phyloP scores from a whole-genome alignment of 2,888 invertebrate species.

The Rutpela maculata region DNA sequence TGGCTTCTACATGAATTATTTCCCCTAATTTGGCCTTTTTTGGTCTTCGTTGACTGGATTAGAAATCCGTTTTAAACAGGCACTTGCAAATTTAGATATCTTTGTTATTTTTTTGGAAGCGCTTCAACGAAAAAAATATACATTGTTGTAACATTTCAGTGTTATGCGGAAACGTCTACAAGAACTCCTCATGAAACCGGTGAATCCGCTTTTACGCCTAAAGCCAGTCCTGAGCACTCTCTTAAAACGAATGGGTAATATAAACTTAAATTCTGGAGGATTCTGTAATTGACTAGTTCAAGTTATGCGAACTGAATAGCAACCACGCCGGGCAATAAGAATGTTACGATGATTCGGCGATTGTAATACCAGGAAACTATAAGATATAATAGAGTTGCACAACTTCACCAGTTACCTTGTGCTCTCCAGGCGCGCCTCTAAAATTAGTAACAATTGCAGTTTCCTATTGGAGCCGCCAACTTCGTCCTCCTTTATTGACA shows the following conservation, averaged over 20 bases:
- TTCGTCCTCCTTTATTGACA: conserved; percentile 50
- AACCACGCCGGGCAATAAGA: conserved; percentile 16
- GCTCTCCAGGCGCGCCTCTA: conserved; percentile 20
- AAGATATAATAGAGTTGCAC: conserved; percentile 37
- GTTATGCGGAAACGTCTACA: no score
- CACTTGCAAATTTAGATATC: no score
- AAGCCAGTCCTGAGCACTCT: not conserved
- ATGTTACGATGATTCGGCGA: conserved; percentile 16
- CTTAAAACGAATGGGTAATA: not conserved
- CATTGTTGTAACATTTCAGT: no score
- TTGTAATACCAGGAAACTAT: conserved; percentile 30
- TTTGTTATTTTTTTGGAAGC: no score
- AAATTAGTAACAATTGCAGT: conserved; percentile 48
- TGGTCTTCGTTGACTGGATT: no score
- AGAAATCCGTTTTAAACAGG: no score
- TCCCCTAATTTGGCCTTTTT: no score
- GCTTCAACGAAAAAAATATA: no score
- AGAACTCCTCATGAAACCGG: no score
- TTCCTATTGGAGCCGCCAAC: conserved; percentile 34
- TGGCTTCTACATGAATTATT: no score
- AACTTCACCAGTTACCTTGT: conserved; percentile 32
- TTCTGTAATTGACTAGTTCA: conserved; percentile 9
- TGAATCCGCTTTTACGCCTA: not conserved
- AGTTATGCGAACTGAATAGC: conserved; percentile 29
- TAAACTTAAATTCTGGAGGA: not conserved